Conservation (phyloP, 1,140 invertebrate genomes). For the Hydropsyche tenuis region DNA sequence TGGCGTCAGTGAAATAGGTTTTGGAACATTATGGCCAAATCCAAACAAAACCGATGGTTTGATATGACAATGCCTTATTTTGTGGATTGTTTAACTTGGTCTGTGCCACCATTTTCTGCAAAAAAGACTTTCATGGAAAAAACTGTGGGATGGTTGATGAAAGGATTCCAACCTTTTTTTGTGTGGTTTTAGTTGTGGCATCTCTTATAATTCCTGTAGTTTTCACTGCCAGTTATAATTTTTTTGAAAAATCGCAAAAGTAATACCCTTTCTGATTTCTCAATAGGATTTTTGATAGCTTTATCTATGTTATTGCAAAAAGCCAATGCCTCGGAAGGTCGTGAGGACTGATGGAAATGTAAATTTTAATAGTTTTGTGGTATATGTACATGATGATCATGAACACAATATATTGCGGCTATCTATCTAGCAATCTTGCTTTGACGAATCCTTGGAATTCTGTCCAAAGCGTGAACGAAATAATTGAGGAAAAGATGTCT, state of each 20-base stretch:
- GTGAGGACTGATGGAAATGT: background rate
- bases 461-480: background rate
- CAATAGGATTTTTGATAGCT: background rate
- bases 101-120: background rate
- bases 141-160: background rate
- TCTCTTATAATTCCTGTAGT: background rate
- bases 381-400: conserved; percentile 13
- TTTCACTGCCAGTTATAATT: background rate
- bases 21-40: background rate
- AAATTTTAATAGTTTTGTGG: background rate
- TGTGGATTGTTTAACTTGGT: conserved; percentile 14
- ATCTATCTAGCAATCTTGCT: background rate
- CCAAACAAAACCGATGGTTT: background rate
- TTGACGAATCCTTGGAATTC: background rate
- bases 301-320: conserved; percentile 4
- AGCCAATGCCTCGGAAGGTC: background rate
- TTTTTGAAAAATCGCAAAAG: background rate
- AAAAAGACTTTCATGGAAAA: background rate
- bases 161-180: background rate
- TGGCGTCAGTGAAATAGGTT: conserved; percentile 8
- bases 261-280: background rate
- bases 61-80: background rate
- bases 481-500: background rate
- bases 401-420: conserved; percentile 9
- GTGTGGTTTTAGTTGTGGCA: background rate